phyloP scores from a whole-genome alignment of 1,140 invertebrate genomes.

The Trichoplusia ni region DNA sequence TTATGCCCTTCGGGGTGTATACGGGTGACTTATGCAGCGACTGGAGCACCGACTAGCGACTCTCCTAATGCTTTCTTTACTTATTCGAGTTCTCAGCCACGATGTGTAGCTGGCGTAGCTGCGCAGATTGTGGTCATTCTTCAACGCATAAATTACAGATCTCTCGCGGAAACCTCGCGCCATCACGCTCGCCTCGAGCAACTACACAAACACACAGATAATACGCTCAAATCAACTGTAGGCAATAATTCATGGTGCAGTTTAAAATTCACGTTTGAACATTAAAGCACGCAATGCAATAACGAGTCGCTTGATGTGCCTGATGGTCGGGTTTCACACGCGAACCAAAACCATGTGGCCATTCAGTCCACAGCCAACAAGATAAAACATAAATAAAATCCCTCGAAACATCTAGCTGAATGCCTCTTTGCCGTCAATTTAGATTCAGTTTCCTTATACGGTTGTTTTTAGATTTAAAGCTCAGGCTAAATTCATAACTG shows the following conservation, averaged over 20 bases:
- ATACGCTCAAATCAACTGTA: constrained; percentile 50
- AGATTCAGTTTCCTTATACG: constrained; percentile 36
- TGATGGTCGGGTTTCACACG: constrained; percentile 57
- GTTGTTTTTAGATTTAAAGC: constrained; percentile 40
- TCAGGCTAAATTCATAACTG: constrained; percentile 35
- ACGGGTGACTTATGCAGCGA: constrained; percentile 14
- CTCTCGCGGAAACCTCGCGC: constrained; percentile 37
- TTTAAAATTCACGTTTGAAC: constrained; percentile 66
- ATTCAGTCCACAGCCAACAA: constrained; percentile 19
- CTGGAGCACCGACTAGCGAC: constrained; percentile 23
- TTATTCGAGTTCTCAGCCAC: not conserved
- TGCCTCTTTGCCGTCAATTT: constrained; percentile 32
- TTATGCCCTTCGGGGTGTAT: constrained; percentile 19
- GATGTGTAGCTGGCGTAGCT: constrained; percentile 17
- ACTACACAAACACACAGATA: constrained; percentile 49
- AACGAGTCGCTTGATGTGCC: constrained; percentile 41
- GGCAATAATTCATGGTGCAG: constrained; percentile 56
- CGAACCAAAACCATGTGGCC: constrained; percentile 42
- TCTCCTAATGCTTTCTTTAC: constrained; percentile 23
- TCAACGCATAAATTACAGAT: constrained; percentile 40
- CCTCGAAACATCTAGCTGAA: constrained; percentile 30
- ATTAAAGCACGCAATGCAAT: constrained; percentile 58
- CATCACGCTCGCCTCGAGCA: constrained; percentile 42
- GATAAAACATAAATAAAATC: constrained; percentile 42
- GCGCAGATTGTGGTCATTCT: constrained; percentile 39